Evolutionary conservation across 1,140 invertebrate genomes (phyloP), one percentile per base, ranked within the genome.

Genomic region (Drosophila jambulina): DNA sequence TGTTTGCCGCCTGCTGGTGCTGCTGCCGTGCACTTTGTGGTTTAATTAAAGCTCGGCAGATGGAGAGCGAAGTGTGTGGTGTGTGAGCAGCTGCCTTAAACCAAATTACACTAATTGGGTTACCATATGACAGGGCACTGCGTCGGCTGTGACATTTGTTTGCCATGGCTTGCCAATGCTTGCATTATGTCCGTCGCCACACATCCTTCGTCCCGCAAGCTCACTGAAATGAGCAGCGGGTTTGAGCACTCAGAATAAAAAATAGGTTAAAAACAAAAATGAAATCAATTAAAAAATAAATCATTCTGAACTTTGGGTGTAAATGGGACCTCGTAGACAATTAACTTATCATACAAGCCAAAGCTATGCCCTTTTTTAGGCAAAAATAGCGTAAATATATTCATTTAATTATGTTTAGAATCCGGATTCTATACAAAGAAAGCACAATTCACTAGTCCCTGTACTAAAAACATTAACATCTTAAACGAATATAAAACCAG

Each of bases 21-120:
- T 46, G 25, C 23, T 34, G 36, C 68, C 54, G 59, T 79, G 71
- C 71, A 80, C 63, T 72, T 67, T 77, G 72, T 68, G 72, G 74
- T 77, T 75, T 82, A 74, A 82, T 82, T 82, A 82, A 82, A 69
- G 68, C 72, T 46, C 38, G 34, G 10, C 23, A 29, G 25, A 29
- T 40, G 56, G 53, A 25, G 6, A 12, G 19, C 23, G 21, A 17
- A 17, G 21, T n/a, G 36, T 17, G 45, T 23, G 32, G 36, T 45
- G 29, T n/a, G 23, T 40, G 61, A 56, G 49, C 79, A 69, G 79
- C 75, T 75, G 74, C 74, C 75, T 72, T 46, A 56, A 82, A 78
- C 74, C 68, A 78, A 82, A 82, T 82, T 82, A 78, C 67, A 74
- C 75, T 82, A 82, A 82, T 82, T 82, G 80, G 75, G 74, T 82